Percentiles rank a stretch among this genome's conserved stretches.
These are phyloP conservation scores for Hypocryptadius cinnamomeus DNA, from an alignment of 2,113 vertebrate species.

Conservation along the genomic window DNA sequence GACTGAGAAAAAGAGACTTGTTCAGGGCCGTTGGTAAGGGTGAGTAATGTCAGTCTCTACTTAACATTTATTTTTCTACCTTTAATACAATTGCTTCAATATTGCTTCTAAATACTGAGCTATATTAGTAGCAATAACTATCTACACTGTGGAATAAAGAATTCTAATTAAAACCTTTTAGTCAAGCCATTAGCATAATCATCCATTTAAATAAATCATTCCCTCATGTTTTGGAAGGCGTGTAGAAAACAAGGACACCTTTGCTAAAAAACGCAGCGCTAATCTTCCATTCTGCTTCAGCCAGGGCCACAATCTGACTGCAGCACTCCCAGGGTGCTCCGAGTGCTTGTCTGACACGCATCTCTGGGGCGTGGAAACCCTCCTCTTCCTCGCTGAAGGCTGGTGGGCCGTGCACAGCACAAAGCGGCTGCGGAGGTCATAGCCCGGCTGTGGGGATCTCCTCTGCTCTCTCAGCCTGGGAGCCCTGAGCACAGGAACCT, in stretches of 20 bases:
- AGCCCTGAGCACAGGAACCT: neutral
- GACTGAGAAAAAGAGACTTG: neutral
- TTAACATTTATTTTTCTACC: neutral
- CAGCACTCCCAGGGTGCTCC: neutral
- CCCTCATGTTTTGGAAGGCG: neutral
- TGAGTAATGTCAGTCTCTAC: neutral
- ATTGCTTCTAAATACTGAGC: neutral
- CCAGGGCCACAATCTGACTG: neutral
- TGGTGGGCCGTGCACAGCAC: neutral
- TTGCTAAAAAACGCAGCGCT: neutral
- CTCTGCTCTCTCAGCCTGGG: neutral
- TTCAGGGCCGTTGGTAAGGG: no score
- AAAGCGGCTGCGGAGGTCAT: neutral
- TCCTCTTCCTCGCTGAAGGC: neutral
- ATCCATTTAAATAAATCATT: neutral
- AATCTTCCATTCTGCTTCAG: neutral
- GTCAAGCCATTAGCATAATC: no score
- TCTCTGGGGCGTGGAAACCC: neutral
- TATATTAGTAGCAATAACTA: neutral
- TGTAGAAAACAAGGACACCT: neutral
- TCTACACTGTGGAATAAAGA: neutral
- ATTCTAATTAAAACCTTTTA: neutral
- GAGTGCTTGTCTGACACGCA: neutral
- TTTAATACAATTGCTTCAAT: neutral
- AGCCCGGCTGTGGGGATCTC: neutral